Evolutionary conservation across 1,140 invertebrate species (phyloP), one percentile per base, ranked within the genome.

Genomic region (Dendroctonus ponderosae): DNA sequence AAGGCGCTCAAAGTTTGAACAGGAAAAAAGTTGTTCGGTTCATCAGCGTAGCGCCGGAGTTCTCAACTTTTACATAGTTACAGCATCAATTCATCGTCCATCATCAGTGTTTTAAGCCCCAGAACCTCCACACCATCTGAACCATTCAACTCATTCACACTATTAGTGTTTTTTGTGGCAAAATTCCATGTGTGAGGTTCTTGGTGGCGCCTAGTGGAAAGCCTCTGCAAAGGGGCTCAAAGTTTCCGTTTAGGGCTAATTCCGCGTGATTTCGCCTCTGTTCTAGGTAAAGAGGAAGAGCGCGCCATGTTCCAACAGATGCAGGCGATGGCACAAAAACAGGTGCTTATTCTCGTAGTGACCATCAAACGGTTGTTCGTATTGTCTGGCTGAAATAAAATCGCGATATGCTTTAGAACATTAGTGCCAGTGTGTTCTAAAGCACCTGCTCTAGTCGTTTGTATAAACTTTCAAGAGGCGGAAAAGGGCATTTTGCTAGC

Each of bases 281-380:
- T 87, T 86, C 76, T 85, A 94, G 92, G 92, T 77, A 95, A 94
- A 86, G 92, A 94, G 82, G 92, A 96, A 82, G 93, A 96, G 82
- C 86, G 92, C 75, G 89, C 92, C 81, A 94, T 96, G 92, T 91
- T 94, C 82, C 92, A 95, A 82, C 92, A 96, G 84, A 94, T 96
- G 91, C 93, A 96, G 81, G 89, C 92, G 62, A 89, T 94, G 89
- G 92, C 92, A 78, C 92, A 95, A 82, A 96, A 95, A 85, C 93
- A 96, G 91, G 93, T 94, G 87, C 88, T 86, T 89, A 85, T 83
- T 53, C 42, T 74, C 44, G 14, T 37, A 62, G 59, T 42, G 7
- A 49, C 46, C 53, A 63, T n/a, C n/a, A 44, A 46, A 48, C 62
- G 62, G 67, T 65, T 61, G 53, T 38, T 48, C 14, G 52, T 51